These are phyloP conservation scores for Epirrita christyi DNA, from an alignment of 2,888 invertebrate genomes.

Conservation along the genomic window DNA sequence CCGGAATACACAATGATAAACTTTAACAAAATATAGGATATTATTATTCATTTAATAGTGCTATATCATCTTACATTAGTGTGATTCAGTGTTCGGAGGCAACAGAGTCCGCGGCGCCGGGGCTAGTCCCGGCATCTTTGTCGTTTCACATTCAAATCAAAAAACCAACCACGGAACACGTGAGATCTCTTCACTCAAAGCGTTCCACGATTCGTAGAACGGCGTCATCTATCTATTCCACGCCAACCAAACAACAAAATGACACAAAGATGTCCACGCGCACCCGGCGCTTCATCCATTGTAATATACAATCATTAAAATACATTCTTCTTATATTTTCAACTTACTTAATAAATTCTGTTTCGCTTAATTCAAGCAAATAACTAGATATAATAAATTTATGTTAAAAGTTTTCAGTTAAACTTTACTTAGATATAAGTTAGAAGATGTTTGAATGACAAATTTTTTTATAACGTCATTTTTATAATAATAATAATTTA, in stretches of 20 bases:
- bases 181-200: conserved; percentile 1
- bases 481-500: conserved; percentile 84
- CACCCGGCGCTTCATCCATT: conserved; percentile 44
- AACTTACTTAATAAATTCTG: conserved; percentile 85
- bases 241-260: conserved; percentile 42
- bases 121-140: conserved; percentile 32
- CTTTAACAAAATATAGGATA: conserved; percentile 83
- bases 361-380: conserved; percentile 85
- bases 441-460: conserved; percentile 85
- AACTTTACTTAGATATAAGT: conserved; percentile 79
- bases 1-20: conserved; percentile 74
- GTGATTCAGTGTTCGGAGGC: conserved; percentile 73
- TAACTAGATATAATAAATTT: conserved; percentile 84
- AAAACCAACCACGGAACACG: conserved; percentile 21
- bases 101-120: conserved; percentile 68
- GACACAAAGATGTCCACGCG: conserved; percentile 48
- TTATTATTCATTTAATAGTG: conserved; percentile 69
- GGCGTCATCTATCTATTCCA: conserved; percentile 41
- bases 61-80: conserved; percentile 75
- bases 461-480: conserved; percentile 84
- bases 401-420: conserved; percentile 83
- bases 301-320: conserved; percentile 82
- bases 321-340: conserved; percentile 83
- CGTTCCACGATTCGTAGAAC: conserved; percentile 5
- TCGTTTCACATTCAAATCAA: conserved; percentile 13